These are phyloP conservation scores for Ectemnius continuus DNA, from an alignment of 2,888 invertebrate species.

Conservation along the genomic window DNA sequence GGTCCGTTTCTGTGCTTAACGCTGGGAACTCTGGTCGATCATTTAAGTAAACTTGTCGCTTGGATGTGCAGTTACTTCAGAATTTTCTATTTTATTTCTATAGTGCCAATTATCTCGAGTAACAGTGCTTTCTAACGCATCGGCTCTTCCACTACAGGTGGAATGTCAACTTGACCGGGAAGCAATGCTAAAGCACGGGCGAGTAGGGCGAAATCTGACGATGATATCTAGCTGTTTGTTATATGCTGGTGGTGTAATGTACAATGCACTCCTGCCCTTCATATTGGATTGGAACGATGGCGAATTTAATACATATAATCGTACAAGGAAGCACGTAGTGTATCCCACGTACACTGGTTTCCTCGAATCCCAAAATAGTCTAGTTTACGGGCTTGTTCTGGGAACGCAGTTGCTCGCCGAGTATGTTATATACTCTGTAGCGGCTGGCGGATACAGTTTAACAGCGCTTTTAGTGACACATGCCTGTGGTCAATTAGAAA, in stretches of 20 bases:
- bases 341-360: slow-evolving; percentile 50
- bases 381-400: slow-evolving; percentile 55
- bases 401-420: slow-evolving; percentile 41
- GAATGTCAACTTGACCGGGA: slow-evolving; percentile 26
- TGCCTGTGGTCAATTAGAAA: slow-evolving; percentile 34
- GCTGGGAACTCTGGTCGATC: too few species aligned
- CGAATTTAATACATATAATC: slow-evolving; percentile 49
- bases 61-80: too few species aligned
- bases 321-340: slow-evolving; percentile 46
- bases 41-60: too few species aligned
- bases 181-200: slow-evolving; percentile 42
- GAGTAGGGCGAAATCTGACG: slow-evolving; percentile 51
- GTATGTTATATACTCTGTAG: slow-evolving; percentile 40
- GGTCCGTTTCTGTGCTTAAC: too few species aligned
- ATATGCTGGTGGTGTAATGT: slow-evolving; percentile 48
- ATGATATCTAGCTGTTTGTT: slow-evolving; percentile 41
- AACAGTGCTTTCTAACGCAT: not conserved
- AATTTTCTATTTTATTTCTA: too few species aligned
- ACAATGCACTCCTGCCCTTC: slow-evolving; percentile 43
- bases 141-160: slow-evolving; percentile 25
- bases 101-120: too few species aligned
- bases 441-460: slow-evolving; percentile 47
- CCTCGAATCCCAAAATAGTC: slow-evolving; percentile 48
- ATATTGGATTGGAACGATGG: slow-evolving; percentile 11
- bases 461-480: slow-evolving; percentile 56